Base-by-base conservation (phyloP, 2,797 vertebrate species). In the Nyctalus aviator region DNA sequence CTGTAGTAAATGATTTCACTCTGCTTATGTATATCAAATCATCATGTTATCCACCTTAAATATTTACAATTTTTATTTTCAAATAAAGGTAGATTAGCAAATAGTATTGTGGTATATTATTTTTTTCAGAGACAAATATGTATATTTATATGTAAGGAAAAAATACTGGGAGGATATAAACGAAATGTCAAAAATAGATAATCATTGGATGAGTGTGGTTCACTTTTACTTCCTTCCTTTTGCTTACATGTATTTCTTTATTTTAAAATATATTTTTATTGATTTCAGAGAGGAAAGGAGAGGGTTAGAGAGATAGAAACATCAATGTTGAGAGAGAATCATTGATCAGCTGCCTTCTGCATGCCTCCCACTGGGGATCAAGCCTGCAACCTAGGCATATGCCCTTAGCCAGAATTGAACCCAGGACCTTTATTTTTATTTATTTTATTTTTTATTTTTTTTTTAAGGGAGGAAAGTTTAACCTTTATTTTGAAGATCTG, bases 171-270 rank as follows among this genome's bases (percentile, higher is more conserved):
- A 92, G 89, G 15, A 59, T 5, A 92, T 62, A 76, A 84, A 59
- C n/a, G 46, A 88, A 88, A 85, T 32, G 20, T 53, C 66, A 77
- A 77, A 84, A 57, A 50, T 69, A 59, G 35, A 30, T 64, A 81
- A 55, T 72, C 10, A 10, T 76, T 85, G 41, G 78, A 90, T 72
- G 35, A 88, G 13, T 71, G 55, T 57, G 23, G 30, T 27, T 86
- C 57, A 93, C 14, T 77, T 94, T 86, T 78, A 82, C 72, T 86
- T 77, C 30, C 13, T 73, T 93, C 69, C 20, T 95, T 93, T 92
- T 90, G 37, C 12, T 82, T 72, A 68, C 32, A 21, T 82, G 17
- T 68, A 50, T 88, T 84, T 94, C 35, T 41, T 41, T 41, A 41
- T 37, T 37, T 79, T 48, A 48, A 48, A 50, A 17, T 50, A 50